Evolutionary conservation across 2,797 vertebrate genomes (phyloP), one percentile per base, ranked within the genome.

Genomic region (Lagocephalus sceleratus): DNA sequence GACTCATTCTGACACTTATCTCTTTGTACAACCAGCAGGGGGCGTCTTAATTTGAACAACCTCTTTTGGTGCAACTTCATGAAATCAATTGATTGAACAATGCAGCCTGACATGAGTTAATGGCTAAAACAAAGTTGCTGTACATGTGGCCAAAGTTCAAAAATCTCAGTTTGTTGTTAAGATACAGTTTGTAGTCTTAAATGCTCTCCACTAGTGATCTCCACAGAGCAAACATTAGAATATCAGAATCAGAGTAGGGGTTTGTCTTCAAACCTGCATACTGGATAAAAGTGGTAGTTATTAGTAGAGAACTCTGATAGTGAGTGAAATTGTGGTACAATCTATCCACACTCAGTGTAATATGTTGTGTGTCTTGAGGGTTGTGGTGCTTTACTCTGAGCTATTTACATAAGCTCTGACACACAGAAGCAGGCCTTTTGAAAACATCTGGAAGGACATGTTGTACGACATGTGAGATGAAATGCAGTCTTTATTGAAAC

Each of bases 11-110:
- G 6, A 42, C 20, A 46, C 6, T 7, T 12, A 51, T 26, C 19
- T 57, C 19, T 41, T 35, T 68, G 47, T 7, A 15, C 51, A 51
- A 21, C 79, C 84, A 85, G 72, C 66, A 85, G 84, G 72, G 72
- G 80, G 81, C 60, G 35, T 25, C 32, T 52, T 60, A 20, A 29
- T 57, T 62, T 60, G 54, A 53, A 51, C 42, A 73, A 78, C 63
- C 21, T 7, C 9, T 16, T 32, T 47, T 12, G 38, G 17, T 51
- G 17, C 41, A 60, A 16, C n/a, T 20, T 46, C 20, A 55, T 57
- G 10, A 25, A 58, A 64, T n/a, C 2, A 51, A 26, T 49, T 8
- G 26, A 60, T 29, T 7, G 9, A 35, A 35, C 12, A 10, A 29
- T 17, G 50, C 0, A 26, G 17, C 6, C 21, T 35, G 14, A 35